These are phyloP conservation scores for Atlantisia rogersi DNA, from an alignment of 2,113 vertebrate species.

Conservation along the genomic window DNA sequence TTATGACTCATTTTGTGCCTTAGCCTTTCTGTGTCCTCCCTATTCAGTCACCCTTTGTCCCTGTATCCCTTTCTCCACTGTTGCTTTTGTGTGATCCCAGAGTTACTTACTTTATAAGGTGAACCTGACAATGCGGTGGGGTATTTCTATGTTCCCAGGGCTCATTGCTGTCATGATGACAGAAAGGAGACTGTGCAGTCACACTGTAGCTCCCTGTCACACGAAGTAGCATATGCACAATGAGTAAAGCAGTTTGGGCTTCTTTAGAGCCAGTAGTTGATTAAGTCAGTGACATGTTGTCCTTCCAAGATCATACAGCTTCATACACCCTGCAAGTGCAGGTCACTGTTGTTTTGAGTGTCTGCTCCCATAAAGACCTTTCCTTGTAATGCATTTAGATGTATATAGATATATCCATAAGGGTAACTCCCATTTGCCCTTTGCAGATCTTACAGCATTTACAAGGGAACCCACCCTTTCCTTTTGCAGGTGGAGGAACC, in stretches of 20 bases:
- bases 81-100: background rate
- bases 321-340: background rate
- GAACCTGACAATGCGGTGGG: background rate
- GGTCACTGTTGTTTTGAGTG: background rate
- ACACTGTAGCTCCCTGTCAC: background rate
- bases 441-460: background rate
- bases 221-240: background rate
- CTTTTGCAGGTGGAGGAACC: background rate
- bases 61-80: background rate
- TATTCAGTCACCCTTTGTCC: slow-evolving; percentile 11
- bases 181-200: background rate
- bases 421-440: background rate
- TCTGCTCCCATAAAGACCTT: background rate
- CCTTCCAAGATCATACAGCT: background rate
- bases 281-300: background rate
- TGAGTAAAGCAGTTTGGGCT: background rate
- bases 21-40: background rate
- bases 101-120: slow-evolving; percentile 10
- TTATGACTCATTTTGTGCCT: slow-evolving; percentile 2
- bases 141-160: background rate
- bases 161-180: background rate
- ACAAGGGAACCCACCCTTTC: background rate
- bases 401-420: background rate
- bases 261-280: background rate
- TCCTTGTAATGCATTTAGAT: background rate